Base-by-base conservation (phyloP, 2,888 invertebrate species). In the Emmelina monodactyla region DNA sequence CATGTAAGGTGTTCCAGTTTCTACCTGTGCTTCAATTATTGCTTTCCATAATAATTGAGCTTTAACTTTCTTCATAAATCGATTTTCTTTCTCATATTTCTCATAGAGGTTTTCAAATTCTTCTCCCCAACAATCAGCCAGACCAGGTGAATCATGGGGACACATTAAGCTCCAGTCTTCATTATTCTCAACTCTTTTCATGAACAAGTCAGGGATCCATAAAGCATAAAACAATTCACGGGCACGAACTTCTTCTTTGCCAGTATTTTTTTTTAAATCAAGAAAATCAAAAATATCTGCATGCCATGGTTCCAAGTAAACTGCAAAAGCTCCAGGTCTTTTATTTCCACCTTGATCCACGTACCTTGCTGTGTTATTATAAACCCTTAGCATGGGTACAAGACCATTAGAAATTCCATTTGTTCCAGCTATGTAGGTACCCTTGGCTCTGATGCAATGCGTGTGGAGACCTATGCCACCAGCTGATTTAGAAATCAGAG, bases 221-320 rank as follows among this genome's bases (percentile, higher is more conserved):
- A 99, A 65, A 0, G 93, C 98, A 65, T 94, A 97, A 68, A 98
- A 99, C 22, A 99, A 76, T 69, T 99, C 98, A 35, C 98, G 83
- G 0, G 98, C 97, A 30, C 98, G 83, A 22, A 88, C 82, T 67
- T 98, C 97, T 62, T 98, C 98, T 58, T 94, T 94, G 0, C 98
- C 91, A 1, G 94, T 96, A 62, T 98, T 99, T 63, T 97, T 97
- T 58, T 91, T 94, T 33, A 97, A 78, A 60, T 97, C 92, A 33
- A 99, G 75, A 71, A 97, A 99, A 40, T 95, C 95, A 62, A 97
- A 94, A 39, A 99, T 83, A 65, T 99, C 98, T 0, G 94, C 90
- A 75, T 99, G 99, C 99, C 99, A 99, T 0, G 99, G 99, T 68
- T 99, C 99, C 34, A 99, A 71, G 59, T 99, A 99, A 41, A 99